A percentile compares a stretch with the other conserved stretches of the same genome.
phyloP scores from a whole-genome alignment of 2,113 vertebrate species.

The Prunella himalayana region DNA sequence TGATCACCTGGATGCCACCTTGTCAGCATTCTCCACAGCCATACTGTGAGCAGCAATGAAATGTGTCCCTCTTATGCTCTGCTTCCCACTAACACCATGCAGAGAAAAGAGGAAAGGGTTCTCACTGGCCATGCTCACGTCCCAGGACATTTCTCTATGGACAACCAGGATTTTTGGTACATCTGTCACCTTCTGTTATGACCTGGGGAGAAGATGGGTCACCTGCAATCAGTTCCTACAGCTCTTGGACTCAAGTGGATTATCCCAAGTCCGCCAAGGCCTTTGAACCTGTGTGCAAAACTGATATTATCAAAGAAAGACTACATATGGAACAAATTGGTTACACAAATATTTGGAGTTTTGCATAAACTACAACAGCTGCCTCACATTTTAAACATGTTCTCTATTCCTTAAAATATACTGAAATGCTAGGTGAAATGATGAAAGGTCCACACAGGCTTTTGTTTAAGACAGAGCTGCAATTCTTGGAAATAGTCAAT shows the following conservation, averaged over 20 bases:
- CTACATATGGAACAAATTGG: not conserved
- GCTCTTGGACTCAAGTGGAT: not conserved
- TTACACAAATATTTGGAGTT: not conserved
- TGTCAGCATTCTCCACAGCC: not conserved
- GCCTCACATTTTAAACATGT: not conserved
- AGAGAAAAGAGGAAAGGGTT: not conserved
- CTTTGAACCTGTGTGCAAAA: not conserved
- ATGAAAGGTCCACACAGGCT: not conserved
- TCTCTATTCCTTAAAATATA: not conserved
- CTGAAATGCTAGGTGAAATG: not conserved
- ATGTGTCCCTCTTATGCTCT: not conserved
- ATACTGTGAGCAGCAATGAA: fast-evolving
- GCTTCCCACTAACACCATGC: not conserved
- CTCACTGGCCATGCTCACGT: not conserved
- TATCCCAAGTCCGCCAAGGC: not conserved
- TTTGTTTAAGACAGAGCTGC: not conserved
- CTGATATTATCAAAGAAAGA: not conserved
- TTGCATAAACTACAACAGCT: not conserved
- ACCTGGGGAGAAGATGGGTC: not conserved
- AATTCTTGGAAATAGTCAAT: not conserved
- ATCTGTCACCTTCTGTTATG: not conserved
- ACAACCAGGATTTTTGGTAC: not conserved
- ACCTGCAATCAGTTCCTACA: not conserved
- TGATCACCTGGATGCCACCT: not conserved
- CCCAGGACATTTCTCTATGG: not conserved